Conservation (phyloP, 2,113 vertebrate genomes). For the Seriola quinqueradiata region DNA sequence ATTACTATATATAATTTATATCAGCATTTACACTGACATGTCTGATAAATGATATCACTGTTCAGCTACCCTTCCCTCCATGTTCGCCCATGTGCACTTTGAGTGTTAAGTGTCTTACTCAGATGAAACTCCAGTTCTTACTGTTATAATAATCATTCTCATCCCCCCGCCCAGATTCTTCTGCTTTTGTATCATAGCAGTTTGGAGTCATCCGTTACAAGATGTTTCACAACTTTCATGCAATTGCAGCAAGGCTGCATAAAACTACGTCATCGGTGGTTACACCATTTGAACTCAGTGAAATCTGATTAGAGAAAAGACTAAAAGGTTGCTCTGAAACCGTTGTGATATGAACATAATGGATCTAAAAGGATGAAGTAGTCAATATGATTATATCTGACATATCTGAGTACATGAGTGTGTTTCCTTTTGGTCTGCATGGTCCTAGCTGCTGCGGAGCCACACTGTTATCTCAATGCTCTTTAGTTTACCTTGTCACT, state of each 20-base stretch:
- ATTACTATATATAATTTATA: background rate
- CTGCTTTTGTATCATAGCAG: constrained; percentile 7
- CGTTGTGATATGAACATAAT: background rate
- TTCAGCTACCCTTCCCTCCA: background rate
- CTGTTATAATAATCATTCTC: background rate
- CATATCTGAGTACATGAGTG: background rate
- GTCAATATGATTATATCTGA: background rate
- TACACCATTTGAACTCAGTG: background rate
- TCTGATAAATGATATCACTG: background rate
- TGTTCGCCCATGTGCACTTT: background rate
- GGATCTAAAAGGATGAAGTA: too few relatives aligned
- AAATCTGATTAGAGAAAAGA: background rate
- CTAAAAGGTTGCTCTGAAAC: background rate
- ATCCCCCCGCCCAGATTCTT: constrained; percentile 6
- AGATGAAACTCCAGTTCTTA: constrained; percentile 5
- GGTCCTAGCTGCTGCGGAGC: constrained; percentile 7
- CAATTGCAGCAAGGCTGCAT: constrained; percentile 16
- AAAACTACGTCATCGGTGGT: background rate
- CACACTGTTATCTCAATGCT: background rate
- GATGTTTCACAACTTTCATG: constrained; percentile 22
- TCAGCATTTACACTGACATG: background rate
- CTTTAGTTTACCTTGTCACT: background rate
- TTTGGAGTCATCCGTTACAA: background rate
- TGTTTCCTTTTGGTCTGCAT: background rate
- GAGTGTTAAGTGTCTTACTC: constrained; percentile 31